Evolutionary conservation across 53 echinoderm and acorn worm species (phyloP), one percentile per base, ranked within the genome.

Genomic region (Astropecten irregularis): DNA sequence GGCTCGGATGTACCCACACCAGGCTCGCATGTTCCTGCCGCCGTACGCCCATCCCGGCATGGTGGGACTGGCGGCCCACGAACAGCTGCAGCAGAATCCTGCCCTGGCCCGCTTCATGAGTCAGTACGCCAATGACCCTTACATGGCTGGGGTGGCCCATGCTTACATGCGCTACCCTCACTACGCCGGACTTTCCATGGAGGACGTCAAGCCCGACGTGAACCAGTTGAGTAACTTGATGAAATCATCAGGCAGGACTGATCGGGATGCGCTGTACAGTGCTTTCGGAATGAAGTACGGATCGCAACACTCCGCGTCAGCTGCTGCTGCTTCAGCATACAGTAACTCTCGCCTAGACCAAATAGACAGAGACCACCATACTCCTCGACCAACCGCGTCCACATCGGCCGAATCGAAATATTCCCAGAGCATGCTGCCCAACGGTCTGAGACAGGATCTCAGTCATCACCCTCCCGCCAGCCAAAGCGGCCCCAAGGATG

Each of bases 1-100:
- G 81, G 91, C 91, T 34, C 88, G 88, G 49, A 88, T 91, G 88
- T 91, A 88, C 58, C 88, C 91, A n/a, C 84, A 91, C 58, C 88
- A 91, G 64, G 69, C 88, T 29, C 84, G 91, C 20, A 62, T 62
- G 79, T 57, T 88, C 23, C 71, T 59, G 0, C 84, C 79, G 6
- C 81, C 58, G 23, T 87, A 87, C 70, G 83, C 83, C 70, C 91
- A 91, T 52, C 91, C 91, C 4, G 91, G 88, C 37, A 88, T 91
- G 88, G 77, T 84, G 26, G 91, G 82, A 32, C 34, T 88, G 27
- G 71, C 88, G 46, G 48, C 84, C 5, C 52, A 84, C 27, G 88
- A 88, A 53, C 88, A 84, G 61, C 84, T 86, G 6, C 87, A 87
- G 49, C 82, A 76, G 57, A 87, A 91, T 37, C 87, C 87, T 10